Evolutionary conservation across 1,140 invertebrate species (phyloP).

Genomic region (Hirudo medicinalis): DNA sequence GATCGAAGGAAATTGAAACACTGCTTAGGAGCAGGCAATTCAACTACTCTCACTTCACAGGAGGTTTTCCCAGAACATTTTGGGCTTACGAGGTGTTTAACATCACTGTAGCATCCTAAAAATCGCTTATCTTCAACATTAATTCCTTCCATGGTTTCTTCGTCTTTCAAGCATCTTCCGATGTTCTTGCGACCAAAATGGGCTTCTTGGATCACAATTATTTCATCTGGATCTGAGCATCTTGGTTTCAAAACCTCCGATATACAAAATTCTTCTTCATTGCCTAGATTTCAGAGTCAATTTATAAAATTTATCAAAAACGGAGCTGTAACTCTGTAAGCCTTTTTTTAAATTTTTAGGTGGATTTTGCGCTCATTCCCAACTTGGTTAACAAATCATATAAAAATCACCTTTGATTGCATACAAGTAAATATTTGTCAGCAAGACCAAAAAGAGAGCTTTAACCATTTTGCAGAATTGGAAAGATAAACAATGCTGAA

Average conservation of each 20-base stretch:
- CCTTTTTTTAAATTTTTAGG: too few relatives aligned
- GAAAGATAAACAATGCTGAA: too few relatives aligned
- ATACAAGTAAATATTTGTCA: too few relatives aligned
- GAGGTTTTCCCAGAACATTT: neutral
- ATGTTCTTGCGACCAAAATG: neutral
- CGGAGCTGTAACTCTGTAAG: too few relatives aligned
- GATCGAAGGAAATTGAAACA: neutral
- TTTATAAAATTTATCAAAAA: too few relatives aligned
- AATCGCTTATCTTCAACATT: neutral
- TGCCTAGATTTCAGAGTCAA: too few relatives aligned
- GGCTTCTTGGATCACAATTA: neutral
- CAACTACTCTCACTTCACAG: neutral
- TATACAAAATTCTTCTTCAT: neutral
- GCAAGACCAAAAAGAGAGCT: too few relatives aligned
- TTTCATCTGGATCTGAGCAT: neutral
- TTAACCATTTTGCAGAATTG: too few relatives aligned
- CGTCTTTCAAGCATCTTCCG: constrained; percentile 4
- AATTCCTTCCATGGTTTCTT: neutral
- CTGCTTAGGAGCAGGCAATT: neutral
- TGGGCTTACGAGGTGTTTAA: neutral
- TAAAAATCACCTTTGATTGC: too few relatives aligned
- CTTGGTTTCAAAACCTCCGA: neutral
- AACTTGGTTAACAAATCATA: too few relatives aligned
- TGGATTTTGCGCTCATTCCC: too few relatives aligned
- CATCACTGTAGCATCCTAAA: constrained; percentile 5